Conservation (phyloP, 2,113 vertebrate species). For the Callithrix jacchus region DNA sequence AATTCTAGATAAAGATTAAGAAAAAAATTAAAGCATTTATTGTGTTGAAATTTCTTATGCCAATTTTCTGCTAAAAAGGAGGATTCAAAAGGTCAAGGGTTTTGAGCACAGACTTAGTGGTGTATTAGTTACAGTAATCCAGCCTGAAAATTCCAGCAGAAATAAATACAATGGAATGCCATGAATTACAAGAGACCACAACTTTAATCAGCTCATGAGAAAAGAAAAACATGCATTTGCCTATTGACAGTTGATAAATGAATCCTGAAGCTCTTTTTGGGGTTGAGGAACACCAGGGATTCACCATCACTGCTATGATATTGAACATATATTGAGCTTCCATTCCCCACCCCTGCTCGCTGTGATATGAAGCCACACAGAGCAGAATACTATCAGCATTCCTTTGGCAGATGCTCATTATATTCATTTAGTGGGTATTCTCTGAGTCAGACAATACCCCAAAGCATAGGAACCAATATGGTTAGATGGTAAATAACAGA, state of each 20-base stretch:
- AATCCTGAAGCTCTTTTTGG: constrained; percentile 71
- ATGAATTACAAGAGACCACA: constrained; percentile 83
- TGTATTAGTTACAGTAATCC: constrained; percentile 86
- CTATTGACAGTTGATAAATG: constrained; percentile 83
- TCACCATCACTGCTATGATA: not conserved
- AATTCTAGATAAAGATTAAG: constrained; percentile 83
- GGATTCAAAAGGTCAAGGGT: constrained; percentile 83
- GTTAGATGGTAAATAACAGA: not conserved
- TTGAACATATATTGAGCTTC: not conserved
- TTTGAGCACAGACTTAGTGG: constrained; percentile 81
- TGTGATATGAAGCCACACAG: not conserved
- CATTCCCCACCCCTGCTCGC: not conserved
- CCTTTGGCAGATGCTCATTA: not conserved
- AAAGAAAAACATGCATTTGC: constrained; percentile 80
- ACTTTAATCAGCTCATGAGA: constrained; percentile 84
- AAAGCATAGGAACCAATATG: not conserved
- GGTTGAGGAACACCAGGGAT: not conserved
- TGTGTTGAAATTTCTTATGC: constrained; percentile 84
- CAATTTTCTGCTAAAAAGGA: constrained; percentile 83
- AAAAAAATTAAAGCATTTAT: constrained; percentile 80
- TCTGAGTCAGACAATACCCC: not conserved
- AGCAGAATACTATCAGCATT: not conserved
- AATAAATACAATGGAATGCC: constrained; percentile 83
- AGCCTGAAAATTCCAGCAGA: constrained; percentile 86
- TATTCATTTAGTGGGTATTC: not conserved